Conservation (phyloP, 2,888 invertebrate species). For the Ochropacha duplaris region DNA sequence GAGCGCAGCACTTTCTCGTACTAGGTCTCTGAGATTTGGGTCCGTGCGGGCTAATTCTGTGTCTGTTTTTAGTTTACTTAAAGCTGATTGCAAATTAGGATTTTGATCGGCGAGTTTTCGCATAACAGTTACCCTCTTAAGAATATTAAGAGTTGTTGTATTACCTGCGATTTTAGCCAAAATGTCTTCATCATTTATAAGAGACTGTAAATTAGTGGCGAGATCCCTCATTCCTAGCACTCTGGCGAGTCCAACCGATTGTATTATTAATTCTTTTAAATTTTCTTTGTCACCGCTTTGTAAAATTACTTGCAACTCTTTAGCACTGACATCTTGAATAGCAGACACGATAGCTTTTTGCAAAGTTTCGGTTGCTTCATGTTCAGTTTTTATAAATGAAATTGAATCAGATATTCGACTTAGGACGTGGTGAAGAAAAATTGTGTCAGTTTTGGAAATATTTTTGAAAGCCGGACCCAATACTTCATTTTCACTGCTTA, state of each 20-base stretch:
- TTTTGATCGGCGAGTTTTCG: slow-evolving; percentile 87
- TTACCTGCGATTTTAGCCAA: slow-evolving; percentile 83
- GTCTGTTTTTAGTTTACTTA: slow-evolving; percentile 85
- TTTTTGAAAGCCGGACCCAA: slow-evolving; percentile 85
- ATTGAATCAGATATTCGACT: slow-evolving; percentile 84
- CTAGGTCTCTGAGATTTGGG: slow-evolving; percentile 86
- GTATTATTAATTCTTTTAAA: slow-evolving; percentile 77
- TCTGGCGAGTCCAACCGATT: slow-evolving; percentile 87
- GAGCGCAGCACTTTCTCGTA: slow-evolving; percentile 88
- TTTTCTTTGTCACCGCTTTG: slow-evolving; percentile 73
- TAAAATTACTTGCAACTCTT: slow-evolving; percentile 80
- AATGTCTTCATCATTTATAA: slow-evolving; percentile 81
- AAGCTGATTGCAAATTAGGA: slow-evolving; percentile 84
- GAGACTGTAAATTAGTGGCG: slow-evolving; percentile 79
- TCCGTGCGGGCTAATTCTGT: slow-evolving; percentile 87
- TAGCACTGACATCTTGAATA: slow-evolving; percentile 84
- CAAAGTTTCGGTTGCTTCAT: slow-evolving; percentile 85
- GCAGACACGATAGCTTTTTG: slow-evolving; percentile 87
- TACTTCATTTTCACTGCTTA: slow-evolving; percentile 85
- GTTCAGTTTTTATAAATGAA: slow-evolving; percentile 83
- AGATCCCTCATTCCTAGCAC: slow-evolving; percentile 86
- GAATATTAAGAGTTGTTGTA: slow-evolving; percentile 83
- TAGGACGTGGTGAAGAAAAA: slow-evolving; percentile 83
- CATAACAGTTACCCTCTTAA: slow-evolving; percentile 88
- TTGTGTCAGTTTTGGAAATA: slow-evolving; percentile 84